phyloP scores from a whole-genome alignment of 2,797 vertebrate species.

The Pelobates cultripes region DNA sequence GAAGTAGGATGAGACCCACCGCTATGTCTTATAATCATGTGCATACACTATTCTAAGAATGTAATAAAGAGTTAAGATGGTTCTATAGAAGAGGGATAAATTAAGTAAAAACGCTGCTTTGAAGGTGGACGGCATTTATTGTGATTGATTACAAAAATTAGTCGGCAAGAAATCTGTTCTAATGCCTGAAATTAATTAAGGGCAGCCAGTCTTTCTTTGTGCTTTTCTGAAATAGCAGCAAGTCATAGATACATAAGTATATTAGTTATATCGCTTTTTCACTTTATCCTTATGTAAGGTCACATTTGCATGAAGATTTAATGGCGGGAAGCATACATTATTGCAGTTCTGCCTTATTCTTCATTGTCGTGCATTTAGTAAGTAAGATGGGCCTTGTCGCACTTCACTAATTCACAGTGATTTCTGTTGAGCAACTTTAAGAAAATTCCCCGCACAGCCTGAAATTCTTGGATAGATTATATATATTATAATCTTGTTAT shows the following conservation, averaged over 20 bases:
- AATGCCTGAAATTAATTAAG: not conserved
- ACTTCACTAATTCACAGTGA: constrained; percentile 19
- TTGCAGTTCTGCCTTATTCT: constrained; percentile 31
- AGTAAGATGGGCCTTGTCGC: constrained; percentile 26
- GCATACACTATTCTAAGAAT: too few relatives aligned
- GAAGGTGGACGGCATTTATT: not conserved
- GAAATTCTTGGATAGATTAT: constrained; percentile 45
- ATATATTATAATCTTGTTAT: constrained; percentile 54
- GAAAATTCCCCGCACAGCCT: constrained; percentile 33
- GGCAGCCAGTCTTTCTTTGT: not conserved
- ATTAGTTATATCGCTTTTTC: not conserved
- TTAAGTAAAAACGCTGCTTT: not conserved
- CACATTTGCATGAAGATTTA: constrained; percentile 48
- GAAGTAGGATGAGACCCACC: too few relatives aligned
- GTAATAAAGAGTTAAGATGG: not conserved
- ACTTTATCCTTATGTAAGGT: constrained; percentile 10
- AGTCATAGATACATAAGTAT: not conserved
- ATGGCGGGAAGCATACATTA: constrained; percentile 32
- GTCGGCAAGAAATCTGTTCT: not conserved
- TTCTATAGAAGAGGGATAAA: not conserved
- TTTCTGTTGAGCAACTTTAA: constrained; percentile 30
- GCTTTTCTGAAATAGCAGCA: not conserved
- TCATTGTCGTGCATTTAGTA: constrained; percentile 23
- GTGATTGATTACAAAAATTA: not conserved
- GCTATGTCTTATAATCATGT: too few relatives aligned